Evolutionary conservation across 37 sponge, comb jelly and placozoan genomes (phyloP).

Genomic region (Diacarnus erythraeanus): DNA sequence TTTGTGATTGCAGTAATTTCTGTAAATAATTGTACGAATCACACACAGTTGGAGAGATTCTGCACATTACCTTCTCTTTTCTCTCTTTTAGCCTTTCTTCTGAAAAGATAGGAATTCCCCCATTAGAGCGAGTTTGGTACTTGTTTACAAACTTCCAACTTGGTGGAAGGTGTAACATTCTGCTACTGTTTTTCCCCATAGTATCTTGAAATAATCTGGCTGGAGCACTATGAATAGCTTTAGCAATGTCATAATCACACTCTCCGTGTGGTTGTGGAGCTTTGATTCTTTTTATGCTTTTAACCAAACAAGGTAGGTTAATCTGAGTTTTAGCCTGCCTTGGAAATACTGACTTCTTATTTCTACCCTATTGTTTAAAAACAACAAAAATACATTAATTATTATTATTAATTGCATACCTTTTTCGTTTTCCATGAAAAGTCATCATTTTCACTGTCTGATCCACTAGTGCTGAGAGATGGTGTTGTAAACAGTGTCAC

Average conservation of each 20-base stretch:
- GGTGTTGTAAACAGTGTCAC: not conserved
- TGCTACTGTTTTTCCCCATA: not conserved
- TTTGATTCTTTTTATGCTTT: not conserved
- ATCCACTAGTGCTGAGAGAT: conserved; percentile 60
- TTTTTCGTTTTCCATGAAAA: not conserved
- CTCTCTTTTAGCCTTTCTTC: conserved; percentile 60
- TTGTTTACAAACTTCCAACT: conserved; percentile 53
- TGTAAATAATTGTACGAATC: not conserved
- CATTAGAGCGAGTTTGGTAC: conserved; percentile 55
- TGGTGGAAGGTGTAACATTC: not conserved
- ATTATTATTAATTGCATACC: not conserved
- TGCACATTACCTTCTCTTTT: conserved; percentile 37
- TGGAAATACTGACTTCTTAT: not conserved
- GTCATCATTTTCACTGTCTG: conserved; percentile 54
- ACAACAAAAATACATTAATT: not conserved
- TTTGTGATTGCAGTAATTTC: not conserved
- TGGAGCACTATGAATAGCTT: not conserved
- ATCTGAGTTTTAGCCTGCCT: not conserved
- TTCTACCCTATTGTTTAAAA: not conserved
- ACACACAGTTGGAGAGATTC: too few relatives aligned
- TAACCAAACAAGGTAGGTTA: not conserved
- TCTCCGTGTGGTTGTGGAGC: not conserved
- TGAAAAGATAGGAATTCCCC: conserved; percentile 64
- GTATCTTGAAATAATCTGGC: not conserved
- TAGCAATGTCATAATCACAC: too few relatives aligned